These are phyloP conservation scores for Kuschelorhynchus macadamiae DNA, from an alignment of 2,888 invertebrate species.

Conservation along the genomic window DNA sequence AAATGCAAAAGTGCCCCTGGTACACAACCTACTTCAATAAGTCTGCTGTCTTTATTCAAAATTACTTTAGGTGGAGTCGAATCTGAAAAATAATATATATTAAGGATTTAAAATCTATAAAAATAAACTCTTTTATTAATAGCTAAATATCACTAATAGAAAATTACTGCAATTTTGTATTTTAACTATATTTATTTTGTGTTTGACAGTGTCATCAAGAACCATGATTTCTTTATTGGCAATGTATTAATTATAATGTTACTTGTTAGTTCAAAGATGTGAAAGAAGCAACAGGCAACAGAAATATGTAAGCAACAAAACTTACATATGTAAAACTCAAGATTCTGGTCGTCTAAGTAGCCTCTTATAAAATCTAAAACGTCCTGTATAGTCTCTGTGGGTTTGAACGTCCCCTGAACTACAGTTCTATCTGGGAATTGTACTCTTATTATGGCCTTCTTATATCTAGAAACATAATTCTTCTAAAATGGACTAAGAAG, in stretches of 20 bases:
- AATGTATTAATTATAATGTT: too few species aligned
- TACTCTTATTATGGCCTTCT: conserved; percentile 84
- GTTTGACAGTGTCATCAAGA: too few species aligned
- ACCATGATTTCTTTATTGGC: too few species aligned
- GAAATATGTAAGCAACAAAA: conserved; percentile 53
- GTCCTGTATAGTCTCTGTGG: conserved; percentile 80
- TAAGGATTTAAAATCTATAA: too few species aligned
- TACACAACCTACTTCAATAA: conserved; percentile 82
- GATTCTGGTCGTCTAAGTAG: conserved; percentile 76
- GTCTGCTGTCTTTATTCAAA: conserved; percentile 74
- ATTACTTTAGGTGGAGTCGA: conserved; percentile 86
- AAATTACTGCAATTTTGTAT: too few species aligned
- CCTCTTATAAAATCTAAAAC: conserved; percentile 82
- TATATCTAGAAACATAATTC: conserved; percentile 74
- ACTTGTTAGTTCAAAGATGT: too few species aligned
- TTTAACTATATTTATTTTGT: too few species aligned
- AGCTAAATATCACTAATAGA: too few species aligned
- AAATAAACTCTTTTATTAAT: too few species aligned
- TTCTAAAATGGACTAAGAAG: too few species aligned
- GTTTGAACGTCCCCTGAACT: conserved; percentile 88
- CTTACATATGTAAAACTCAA: conserved; percentile 87
- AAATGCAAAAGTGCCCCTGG: conserved; percentile 86
- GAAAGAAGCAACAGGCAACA: not conserved
- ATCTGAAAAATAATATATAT: conserved; percentile 75
- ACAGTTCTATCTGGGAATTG: conserved; percentile 90